Base-by-base conservation (phyloP, 2,888 invertebrate genomes). In the Epinotia nisella region DNA sequence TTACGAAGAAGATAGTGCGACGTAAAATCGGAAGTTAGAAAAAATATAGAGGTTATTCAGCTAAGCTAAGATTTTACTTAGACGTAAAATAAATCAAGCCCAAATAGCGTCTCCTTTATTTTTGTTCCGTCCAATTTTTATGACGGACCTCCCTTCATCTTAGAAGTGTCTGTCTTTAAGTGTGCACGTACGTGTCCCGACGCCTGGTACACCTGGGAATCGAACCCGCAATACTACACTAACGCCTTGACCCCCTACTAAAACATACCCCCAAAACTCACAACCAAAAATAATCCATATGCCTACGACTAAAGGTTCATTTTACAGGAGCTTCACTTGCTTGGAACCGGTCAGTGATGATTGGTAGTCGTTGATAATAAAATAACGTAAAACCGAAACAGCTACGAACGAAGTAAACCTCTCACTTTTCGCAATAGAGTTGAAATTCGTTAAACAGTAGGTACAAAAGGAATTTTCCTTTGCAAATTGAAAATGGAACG, bases 201-300 rank as follows among this genome's bases (percentile, higher is more conserved):
- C 91, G 86, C 90, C 87, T 86, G 83, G 86, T 85, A 87, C 94
- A 93, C 94, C 93, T 93, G 94, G 94, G 94, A 94, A 92, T 94
- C 92, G 89, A 93, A 93, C 89, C 90, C 90, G 85, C 93, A 90
- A 90, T 89, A 88, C 88, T 87, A 82, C 84, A 86, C 91, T 90
- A 88, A 88, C 89, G 88, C 86, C 83, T 87, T 90, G 91, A 91
- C 92, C 91, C 92, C 82, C 84, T 79, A 75, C 75, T 62, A 76
- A 83, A 84, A 85, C 81, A 77, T 82, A 75, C 74, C 76, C 75
- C 35, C 53, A 62, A 69, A 74, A 64, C 61, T 41, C 13, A 35
- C 76, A 80, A 59, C 7, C 73, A 29, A 84, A 86, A 84, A 78
- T 64, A 70, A 66, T 81, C 83, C 82, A 71, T 83, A 76, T 0